Evolutionary conservation across 2,113 vertebrate genomes (phyloP), one percentile per base, ranked within the genome.

Genomic region (Zosterops pallidus): DNA sequence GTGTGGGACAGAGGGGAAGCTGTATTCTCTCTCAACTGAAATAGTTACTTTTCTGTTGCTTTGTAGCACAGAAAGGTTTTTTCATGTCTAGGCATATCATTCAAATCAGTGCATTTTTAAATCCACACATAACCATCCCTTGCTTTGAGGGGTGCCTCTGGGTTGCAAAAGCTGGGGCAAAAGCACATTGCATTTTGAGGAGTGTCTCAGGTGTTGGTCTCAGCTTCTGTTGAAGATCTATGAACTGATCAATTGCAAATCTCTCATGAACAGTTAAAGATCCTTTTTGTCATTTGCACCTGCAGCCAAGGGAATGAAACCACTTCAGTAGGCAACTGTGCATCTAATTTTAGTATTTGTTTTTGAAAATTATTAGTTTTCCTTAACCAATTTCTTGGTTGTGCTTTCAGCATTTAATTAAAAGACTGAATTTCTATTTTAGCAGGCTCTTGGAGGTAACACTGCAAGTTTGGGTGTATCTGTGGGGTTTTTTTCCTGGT

Each of bases 231-330:
- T 46, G 19, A 46, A 46, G 44, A 46, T 46, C 18, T 35, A 1
- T 57, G 63, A 74, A 25, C 21, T 23, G 35, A 37, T 52, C 12
- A 18, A 22, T 21, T 67, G 20, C 74, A 80, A 74, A 53, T 59
- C 60, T 47, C 70, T 24, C 14, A 0, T 3, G 29, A 42, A 11
- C 14, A 28, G 55, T 29, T 70, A 3, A 62, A 69, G 57, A 23
- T 52, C 6, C 1, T 19, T 37, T 59, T 81, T 78, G 35, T 41
- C 21, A 14, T n/a, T 53, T 55, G 72, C 33, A 37, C 0, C 0
- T 83, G 83, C 37, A 49, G 64, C 69, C 28, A 31, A n/a, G n/a
- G 46, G 39, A 75, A 18, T 25, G 24, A 47, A 65, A 53, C n/a
- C 35, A 50, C 37, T 67, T 39, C 31, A 31, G 62, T 31, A 53